Conservation (phyloP, 2,797 vertebrate species). For the Hafferia zeledoni region DNA sequence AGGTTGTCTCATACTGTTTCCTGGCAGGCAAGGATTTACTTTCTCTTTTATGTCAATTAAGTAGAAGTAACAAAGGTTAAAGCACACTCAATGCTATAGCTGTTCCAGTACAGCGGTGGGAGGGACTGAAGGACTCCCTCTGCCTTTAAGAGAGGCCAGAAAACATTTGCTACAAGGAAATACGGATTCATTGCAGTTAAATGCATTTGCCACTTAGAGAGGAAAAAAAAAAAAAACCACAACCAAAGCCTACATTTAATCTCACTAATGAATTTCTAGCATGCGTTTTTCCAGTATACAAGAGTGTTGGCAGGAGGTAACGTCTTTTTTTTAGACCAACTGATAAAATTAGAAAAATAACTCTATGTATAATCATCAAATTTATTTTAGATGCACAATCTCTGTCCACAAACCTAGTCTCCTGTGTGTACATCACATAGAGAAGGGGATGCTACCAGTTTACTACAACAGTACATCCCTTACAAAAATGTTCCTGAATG, state of each 20-base stretch:
- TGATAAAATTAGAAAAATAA: slow-evolving; percentile 17
- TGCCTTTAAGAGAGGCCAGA: slow-evolving; percentile 14
- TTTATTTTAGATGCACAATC: background rate
- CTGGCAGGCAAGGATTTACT: slow-evolving; percentile 9
- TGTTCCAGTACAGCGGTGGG: background rate
- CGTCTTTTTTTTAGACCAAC: background rate
- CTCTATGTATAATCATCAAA: background rate
- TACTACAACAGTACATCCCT: background rate
- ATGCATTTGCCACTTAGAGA: background rate
- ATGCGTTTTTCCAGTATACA: background rate
- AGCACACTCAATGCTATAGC: background rate
- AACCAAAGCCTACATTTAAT: background rate
- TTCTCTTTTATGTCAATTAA: background rate
- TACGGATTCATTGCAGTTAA: background rate
- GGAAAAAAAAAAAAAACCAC: too few relatives aligned
- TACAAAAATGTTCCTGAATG: background rate
- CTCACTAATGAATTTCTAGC: slow-evolving; percentile 5
- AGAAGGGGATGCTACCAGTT: background rate
- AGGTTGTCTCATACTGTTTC: background rate
- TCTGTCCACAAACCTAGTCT: background rate
- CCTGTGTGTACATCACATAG: background rate
- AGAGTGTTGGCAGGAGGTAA: background rate
- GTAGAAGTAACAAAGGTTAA: slow-evolving; percentile 31
- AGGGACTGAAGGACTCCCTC: background rate
- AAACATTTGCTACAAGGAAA: background rate